A percentile compares a stretch with the other conserved stretches of the same genome.
These are phyloP conservation scores for Globodera rostochiensis DNA, from an alignment of 1,140 invertebrate genomes.

Conservation along the genomic window DNA sequence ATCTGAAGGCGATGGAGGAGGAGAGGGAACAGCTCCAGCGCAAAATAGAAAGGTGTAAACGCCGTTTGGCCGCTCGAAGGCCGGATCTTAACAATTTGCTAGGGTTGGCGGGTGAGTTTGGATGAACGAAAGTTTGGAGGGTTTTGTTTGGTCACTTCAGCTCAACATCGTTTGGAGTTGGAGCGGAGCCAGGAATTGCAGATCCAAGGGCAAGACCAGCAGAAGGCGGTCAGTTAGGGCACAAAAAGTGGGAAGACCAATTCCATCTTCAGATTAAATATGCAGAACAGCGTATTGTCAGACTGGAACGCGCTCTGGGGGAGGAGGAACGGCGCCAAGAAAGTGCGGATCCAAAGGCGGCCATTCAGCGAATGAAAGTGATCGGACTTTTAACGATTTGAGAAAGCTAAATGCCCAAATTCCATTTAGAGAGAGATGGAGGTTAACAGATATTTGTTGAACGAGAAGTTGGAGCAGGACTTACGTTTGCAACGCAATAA, in stretches of 20 bases:
- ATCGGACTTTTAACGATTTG: constrained; percentile 16
- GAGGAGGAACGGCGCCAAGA: constrained; percentile 45
- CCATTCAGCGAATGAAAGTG: constrained; percentile 51
- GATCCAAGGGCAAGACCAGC: constrained; percentile 48
- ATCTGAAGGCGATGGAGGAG: constrained; percentile 55
- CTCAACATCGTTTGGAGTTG: constrained; percentile 39
- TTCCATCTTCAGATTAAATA: constrained; percentile 39
- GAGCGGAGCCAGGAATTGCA: constrained; percentile 46
- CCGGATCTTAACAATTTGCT: constrained; percentile 43
- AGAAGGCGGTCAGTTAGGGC: constrained; percentile 40
- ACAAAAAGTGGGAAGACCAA: neutral
- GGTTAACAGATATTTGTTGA: constrained; percentile 40
- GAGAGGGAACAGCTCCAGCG: constrained; percentile 52
- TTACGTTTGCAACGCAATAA: constrained; percentile 37
- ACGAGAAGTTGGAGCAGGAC: constrained; percentile 50
- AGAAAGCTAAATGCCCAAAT: neutral
- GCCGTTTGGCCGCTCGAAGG: constrained; percentile 29
- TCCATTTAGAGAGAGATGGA: constrained; percentile 47
- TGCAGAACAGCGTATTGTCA: constrained; percentile 42
- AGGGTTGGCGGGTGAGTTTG: neutral
- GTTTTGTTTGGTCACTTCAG: constrained; percentile 14
- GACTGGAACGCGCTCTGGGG: constrained; percentile 35
- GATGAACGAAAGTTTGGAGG: neutral
- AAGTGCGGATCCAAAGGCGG: constrained; percentile 33
- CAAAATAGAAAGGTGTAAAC: constrained; percentile 49